A percentile compares a stretch with the other conserved stretches of the same genome.
phyloP scores from a whole-genome alignment of 2,113 vertebrate genomes.

The Apodemus speciosus region DNA sequence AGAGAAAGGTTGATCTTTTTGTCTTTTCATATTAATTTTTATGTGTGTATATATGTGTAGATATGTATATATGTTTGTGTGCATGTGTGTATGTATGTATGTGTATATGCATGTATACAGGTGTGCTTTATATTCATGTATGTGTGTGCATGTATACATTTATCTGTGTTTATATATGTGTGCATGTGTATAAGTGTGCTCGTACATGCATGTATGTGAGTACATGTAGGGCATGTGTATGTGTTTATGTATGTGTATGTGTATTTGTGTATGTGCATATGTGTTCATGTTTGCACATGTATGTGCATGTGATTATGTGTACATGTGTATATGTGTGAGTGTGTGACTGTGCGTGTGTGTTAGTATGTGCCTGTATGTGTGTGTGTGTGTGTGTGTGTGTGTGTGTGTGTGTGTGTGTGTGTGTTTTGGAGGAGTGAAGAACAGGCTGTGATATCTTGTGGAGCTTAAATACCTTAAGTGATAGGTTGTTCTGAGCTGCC shows the following conservation, averaged over 20 bases:
- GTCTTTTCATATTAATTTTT: background rate
- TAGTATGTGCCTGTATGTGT: too few species aligned
- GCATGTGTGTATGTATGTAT: background rate
- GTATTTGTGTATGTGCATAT: too few species aligned
- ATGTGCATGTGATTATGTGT: background rate
- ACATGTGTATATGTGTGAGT: background rate
- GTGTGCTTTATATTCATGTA: too few species aligned
- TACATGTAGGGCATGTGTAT: too few species aligned
- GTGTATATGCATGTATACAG: background rate
- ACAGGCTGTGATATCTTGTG: background rate
- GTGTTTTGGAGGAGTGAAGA: background rate
- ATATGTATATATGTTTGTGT: background rate
- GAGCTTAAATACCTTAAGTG: background rate
- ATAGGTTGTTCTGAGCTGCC: background rate
- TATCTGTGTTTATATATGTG: too few species aligned
- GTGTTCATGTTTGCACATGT: background rate
- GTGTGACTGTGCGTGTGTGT: background rate
- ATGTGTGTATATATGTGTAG: background rate
- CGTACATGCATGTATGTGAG: too few species aligned
- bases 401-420: background rate
- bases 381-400: too few species aligned
- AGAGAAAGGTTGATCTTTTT: background rate
- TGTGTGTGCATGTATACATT: background rate
- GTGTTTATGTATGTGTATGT: too few species aligned
- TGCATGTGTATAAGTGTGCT: background rate